Conservation (phyloP, 2,888 invertebrate species). For the Microplitis manilae region DNA sequence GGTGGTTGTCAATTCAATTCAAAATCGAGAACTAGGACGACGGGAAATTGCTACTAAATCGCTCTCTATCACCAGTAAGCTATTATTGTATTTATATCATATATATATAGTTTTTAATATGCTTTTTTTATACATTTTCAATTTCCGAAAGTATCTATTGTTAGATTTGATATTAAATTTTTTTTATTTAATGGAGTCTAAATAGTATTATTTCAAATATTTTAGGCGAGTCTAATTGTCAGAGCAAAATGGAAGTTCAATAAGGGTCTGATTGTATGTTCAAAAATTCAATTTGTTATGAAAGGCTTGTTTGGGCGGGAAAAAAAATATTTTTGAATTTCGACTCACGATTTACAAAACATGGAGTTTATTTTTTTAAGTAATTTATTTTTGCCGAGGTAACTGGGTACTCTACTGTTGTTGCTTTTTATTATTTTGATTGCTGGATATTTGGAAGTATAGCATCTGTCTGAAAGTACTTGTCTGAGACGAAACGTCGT, state of each 20-base stretch:
- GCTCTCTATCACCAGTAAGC: constrained; percentile 55
- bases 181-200: not conserved
- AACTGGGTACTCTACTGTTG: not conserved
- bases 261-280: too few species aligned
- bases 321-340: too few species aligned
- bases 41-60: constrained; percentile 68
- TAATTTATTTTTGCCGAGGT: not conserved
- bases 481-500: constrained; percentile 36
- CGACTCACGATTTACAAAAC: too few species aligned
- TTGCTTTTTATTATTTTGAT: constrained; percentile 13
- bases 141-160: constrained; percentile 14
- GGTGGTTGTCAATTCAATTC: constrained; percentile 32
- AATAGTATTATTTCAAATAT: too few species aligned
- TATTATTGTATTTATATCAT: constrained; percentile 18
- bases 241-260: too few species aligned
- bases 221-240: too few species aligned
- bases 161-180: not conserved
- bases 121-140: not conserved
- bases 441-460: constrained; percentile 14
- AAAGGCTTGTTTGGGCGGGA: too few species aligned
- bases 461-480: constrained; percentile 37
- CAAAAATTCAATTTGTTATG: too few species aligned
- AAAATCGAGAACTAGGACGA: constrained; percentile 62
- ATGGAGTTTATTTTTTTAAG: not conserved
- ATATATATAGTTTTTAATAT: not conserved